Evolutionary conservation across 2,888 invertebrate genomes (phyloP).

Genomic region (Gymnocheta viridis): DNA sequence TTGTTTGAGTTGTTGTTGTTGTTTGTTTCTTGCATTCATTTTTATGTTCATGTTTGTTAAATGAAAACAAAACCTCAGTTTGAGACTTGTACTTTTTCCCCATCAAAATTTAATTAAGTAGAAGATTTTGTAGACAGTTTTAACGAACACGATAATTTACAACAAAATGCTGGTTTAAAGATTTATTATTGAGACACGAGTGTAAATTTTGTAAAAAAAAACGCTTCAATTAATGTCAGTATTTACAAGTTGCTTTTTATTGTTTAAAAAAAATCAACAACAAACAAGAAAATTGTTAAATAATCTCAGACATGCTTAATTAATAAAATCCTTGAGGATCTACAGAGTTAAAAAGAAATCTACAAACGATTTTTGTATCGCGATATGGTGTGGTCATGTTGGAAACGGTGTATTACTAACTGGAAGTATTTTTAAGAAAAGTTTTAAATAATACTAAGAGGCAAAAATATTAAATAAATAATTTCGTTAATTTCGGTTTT

Average conservation of each 20-base stretch:
- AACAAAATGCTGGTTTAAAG: slow-evolving; percentile 55
- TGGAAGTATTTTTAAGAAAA: too few species aligned
- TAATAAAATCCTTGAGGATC: background rate
- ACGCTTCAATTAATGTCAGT: slow-evolving; percentile 42
- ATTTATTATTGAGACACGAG: slow-evolving; percentile 46
- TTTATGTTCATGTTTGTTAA: slow-evolving; percentile 19
- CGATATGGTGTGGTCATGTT: too few species aligned
- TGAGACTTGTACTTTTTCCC: background rate
- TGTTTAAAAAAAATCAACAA: background rate
- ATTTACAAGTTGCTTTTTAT: slow-evolving; percentile 15
- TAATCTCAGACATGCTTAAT: background rate
- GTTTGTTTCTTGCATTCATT: slow-evolving; percentile 16
- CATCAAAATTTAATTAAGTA: slow-evolving; percentile 17
- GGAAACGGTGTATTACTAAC: too few species aligned
- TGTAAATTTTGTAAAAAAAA: slow-evolving; percentile 44
- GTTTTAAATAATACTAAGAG: too few species aligned
- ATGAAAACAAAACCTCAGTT: slow-evolving; percentile 32
- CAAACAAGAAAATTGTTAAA: too few species aligned
- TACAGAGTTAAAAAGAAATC: too few species aligned
- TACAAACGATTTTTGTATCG: too few species aligned
- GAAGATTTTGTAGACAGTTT: slow-evolving; percentile 8
- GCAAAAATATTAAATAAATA: too few species aligned
- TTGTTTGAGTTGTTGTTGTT: slow-evolving; percentile 7
- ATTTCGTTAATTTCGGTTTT: too few species aligned
- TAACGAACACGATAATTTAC: slow-evolving; percentile 8